Evolutionary conservation across 1,140 invertebrate species (phyloP).

Genomic region (Hyphantria cunea): DNA sequence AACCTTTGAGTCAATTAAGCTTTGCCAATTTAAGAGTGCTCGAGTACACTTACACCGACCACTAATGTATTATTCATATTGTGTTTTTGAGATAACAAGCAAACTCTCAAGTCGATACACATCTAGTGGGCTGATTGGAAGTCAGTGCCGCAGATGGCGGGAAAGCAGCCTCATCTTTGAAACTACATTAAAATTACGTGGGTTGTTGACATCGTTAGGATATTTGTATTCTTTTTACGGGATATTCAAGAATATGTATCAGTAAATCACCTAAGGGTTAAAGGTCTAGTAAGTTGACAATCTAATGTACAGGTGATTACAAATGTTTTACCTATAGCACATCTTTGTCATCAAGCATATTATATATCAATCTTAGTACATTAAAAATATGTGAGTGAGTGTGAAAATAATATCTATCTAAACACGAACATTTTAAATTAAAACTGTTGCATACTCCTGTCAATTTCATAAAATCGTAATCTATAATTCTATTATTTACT

Average conservation of each 20-base stretch:
- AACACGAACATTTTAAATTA: too few relatives aligned
- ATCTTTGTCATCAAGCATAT: too few relatives aligned
- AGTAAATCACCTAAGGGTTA: too few relatives aligned
- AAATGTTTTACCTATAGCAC: too few relatives aligned
- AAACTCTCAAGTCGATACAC: constrained; percentile 73
- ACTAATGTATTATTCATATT: constrained; percentile 81
- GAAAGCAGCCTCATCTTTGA: constrained; percentile 38
- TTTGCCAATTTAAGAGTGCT: constrained; percentile 75
- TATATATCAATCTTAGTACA: too few relatives aligned
- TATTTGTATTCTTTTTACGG: constrained; percentile 8
- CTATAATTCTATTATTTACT: too few relatives aligned
- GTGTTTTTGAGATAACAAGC: constrained; percentile 81
- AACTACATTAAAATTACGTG: constrained; percentile 59
- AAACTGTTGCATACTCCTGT: too few relatives aligned
- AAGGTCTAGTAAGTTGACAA: too few relatives aligned
- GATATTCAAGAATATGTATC: constrained; percentile 11
- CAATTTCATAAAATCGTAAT: too few relatives aligned
- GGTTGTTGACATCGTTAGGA: constrained; percentile 20
- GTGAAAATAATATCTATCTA: too few relatives aligned
- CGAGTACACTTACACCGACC: constrained; percentile 52
- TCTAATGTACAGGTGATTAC: too few relatives aligned
- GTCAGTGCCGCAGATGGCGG: constrained; percentile 48
- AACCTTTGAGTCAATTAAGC: constrained; percentile 79
- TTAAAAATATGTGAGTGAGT: too few relatives aligned
- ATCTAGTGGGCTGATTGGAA: constrained; percentile 74